Conservation (phyloP, 2,888 invertebrate species). For the Autographa pulchrina region DNA sequence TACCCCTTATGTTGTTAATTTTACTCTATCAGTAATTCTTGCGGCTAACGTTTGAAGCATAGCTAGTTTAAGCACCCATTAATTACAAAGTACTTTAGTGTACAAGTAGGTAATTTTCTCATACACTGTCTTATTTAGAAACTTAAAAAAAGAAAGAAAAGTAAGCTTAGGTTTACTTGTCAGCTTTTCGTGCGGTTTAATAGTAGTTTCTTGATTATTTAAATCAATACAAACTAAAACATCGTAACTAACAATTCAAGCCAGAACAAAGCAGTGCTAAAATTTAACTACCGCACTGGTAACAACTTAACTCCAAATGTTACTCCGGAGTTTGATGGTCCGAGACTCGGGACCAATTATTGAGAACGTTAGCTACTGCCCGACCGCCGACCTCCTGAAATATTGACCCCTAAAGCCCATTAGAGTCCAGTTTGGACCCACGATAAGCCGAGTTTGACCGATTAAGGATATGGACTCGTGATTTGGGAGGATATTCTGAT, state of each 20-base stretch:
- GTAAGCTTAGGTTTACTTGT: not conserved
- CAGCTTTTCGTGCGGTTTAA: not conserved
- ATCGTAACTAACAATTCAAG: constrained; percentile 29
- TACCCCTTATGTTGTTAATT: constrained; percentile 27
- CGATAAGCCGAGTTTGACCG: constrained; percentile 80
- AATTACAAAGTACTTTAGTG: not conserved
- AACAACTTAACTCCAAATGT: constrained; percentile 63
- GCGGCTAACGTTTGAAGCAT: not conserved
- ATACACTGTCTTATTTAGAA: no score
- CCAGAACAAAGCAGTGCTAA: constrained; percentile 53
- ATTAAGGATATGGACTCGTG: constrained; percentile 74
- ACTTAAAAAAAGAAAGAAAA: no score
- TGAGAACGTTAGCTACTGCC: constrained; percentile 61
- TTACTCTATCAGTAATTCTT: constrained; percentile 27
- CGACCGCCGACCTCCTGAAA: constrained; percentile 71
- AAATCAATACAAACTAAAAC: constrained; percentile 23
- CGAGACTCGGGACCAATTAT: constrained; percentile 79
- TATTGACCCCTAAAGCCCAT: constrained; percentile 85
- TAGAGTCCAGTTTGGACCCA: constrained; percentile 78
- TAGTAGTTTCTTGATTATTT: not conserved
- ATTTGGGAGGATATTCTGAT: constrained; percentile 65
- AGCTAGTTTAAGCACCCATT: not conserved
- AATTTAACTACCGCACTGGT: constrained; percentile 63
- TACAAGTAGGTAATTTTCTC: not conserved
- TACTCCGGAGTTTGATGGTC: constrained; percentile 62